These are phyloP conservation scores for Eulemur albifrons DNA, from an alignment of 2,797 vertebrate genomes.

Conservation along the genomic window DNA sequence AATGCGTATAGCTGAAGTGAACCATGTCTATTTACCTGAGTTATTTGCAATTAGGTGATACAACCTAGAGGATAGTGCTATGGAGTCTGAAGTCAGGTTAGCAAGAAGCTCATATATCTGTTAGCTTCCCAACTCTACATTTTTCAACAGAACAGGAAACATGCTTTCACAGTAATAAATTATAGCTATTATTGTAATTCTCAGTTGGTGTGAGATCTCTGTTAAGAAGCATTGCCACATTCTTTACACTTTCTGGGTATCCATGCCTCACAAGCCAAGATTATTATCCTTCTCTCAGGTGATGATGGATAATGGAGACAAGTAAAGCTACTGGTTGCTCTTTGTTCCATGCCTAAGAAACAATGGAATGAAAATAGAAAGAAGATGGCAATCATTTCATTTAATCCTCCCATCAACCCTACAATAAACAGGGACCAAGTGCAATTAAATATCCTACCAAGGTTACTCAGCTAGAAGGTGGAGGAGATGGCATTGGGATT, in stretches of 20 bases:
- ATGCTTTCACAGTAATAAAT: constrained; percentile 27
- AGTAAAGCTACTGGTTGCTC: neutral
- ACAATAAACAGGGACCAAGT: neutral
- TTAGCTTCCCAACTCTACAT: neutral
- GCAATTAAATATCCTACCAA: neutral
- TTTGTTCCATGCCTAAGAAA: neutral
- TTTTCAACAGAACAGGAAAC: constrained; percentile 14
- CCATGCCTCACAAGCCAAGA: neutral
- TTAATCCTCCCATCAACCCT: neutral
- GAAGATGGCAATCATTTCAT: neutral
- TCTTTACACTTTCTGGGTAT: neutral
- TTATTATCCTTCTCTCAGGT: neutral
- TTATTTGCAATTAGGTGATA: neutral
- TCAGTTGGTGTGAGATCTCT: neutral
- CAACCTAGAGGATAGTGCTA: neutral
- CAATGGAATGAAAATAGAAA: neutral
- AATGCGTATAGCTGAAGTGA: neutral
- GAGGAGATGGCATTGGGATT: neutral
- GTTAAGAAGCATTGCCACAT: neutral
- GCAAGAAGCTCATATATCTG: neutral
- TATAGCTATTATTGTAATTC: constrained; percentile 11
- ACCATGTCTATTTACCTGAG: neutral
- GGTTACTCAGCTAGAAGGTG: neutral
- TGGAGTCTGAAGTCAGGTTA: neutral
- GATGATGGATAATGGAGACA: neutral